phyloP scores from a whole-genome alignment of 2,888 invertebrate genomes.

The Brachylomia viminalis region DNA sequence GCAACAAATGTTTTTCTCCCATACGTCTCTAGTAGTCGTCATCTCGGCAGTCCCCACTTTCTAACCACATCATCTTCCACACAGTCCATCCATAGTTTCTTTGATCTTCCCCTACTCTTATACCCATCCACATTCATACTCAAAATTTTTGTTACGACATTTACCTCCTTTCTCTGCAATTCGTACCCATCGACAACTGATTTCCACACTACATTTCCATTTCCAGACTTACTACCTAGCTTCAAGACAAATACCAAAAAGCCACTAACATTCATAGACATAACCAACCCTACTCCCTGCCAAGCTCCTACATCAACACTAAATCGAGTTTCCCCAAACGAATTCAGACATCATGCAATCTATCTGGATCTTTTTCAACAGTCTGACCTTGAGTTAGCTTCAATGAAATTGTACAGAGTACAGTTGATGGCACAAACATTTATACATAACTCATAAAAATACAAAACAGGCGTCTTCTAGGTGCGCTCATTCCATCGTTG shows the following conservation, averaged over 20 bases:
- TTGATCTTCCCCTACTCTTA: not conserved
- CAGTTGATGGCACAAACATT: not conserved
- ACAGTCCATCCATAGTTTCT: not conserved
- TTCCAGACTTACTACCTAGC: not conserved
- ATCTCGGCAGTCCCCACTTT: no score
- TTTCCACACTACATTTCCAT: not conserved
- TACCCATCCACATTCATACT: no score
- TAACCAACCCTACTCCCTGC: no score
- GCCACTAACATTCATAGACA: not conserved
- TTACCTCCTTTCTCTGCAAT: no score
- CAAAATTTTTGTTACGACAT: no score
- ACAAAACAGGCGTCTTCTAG: not conserved
- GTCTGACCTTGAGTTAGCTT: slow-evolving; percentile 34
- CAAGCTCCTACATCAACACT: slow-evolving; percentile 22
- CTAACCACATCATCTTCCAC: no score
- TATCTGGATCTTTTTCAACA: slow-evolving; percentile 25
- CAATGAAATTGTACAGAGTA: slow-evolving; percentile 40
- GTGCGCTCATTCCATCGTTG: not conserved
- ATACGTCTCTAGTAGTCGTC: no score
- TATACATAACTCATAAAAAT: not conserved
- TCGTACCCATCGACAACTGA: not conserved
- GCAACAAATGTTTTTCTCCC: no score
- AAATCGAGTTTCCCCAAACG: slow-evolving; percentile 41
- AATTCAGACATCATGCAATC: slow-evolving; percentile 45
- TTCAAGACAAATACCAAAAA: not conserved